Conservation (phyloP, 1,140 invertebrate species). For the Brachionus asplanchnoidis region DNA sequence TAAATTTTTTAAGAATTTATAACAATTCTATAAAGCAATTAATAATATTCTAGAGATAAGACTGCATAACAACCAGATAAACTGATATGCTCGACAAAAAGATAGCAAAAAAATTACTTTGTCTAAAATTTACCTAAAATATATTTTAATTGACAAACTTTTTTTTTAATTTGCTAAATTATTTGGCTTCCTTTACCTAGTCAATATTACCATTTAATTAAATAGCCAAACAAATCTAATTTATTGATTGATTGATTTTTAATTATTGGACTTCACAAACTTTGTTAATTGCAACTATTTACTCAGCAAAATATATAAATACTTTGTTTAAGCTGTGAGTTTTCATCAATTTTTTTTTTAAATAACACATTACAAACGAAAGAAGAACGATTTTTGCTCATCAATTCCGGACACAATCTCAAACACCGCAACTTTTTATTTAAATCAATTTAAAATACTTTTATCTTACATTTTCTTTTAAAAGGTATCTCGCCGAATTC, state of each 20-base stretch:
- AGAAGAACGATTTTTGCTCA: not conserved
- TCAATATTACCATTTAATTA: conserved; percentile 20
- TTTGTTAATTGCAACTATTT: not conserved
- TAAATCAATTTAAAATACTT: not conserved
- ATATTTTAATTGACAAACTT: not conserved
- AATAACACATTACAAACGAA: not conserved
- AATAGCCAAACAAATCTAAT: not conserved
- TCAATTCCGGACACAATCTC: not conserved
- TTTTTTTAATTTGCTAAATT: not conserved
- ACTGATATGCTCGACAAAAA: no score
- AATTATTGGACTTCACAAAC: not conserved
- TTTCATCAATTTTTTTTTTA: not conserved
- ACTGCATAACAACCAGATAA: no score
- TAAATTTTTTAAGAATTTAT: not conserved
- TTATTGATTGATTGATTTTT: conserved; percentile 15
- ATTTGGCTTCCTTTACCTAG: conserved; percentile 21
- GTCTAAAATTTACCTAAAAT: not conserved
- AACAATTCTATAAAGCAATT: no score
- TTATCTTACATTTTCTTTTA: not conserved
- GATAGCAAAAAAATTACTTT: no score
- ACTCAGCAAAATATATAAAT: not conserved
- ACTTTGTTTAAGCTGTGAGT: not conserved
- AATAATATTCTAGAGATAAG: no score
- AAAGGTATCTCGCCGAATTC: not conserved
- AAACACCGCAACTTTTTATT: not conserved